These are phyloP conservation scores for Xyrauchen texanus DNA, from an alignment of 2,113 vertebrate species.

Conservation along the genomic window DNA sequence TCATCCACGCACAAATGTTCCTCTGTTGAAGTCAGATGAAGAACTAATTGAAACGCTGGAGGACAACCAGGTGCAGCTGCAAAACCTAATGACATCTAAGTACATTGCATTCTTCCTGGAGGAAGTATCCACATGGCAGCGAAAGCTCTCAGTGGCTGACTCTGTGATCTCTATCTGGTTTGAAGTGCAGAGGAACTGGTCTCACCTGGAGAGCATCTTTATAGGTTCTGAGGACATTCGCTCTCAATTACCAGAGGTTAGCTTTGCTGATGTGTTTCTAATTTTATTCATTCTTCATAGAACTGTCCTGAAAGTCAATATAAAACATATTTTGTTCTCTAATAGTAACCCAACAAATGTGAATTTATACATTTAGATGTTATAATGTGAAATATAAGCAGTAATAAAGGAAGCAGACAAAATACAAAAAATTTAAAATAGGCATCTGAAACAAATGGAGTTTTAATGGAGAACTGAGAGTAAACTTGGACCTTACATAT, in stretches of 20 bases:
- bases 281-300: neutral
- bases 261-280: neutral
- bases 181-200: conserved; percentile 89
- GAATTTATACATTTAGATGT: neutral
- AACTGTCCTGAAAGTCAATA: neutral
- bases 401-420: neutral
- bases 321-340: neutral
- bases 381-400: neutral
- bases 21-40: conserved; percentile 80
- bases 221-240: conserved; percentile 92
- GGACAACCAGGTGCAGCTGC: conserved; percentile 94
- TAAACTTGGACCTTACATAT: conserved; percentile 31
- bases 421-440: neutral
- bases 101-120: conserved; percentile 88
- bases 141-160: conserved; percentile 81
- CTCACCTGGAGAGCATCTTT: conserved; percentile 95
- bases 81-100: conserved; percentile 91
- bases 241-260: conserved; percentile 89
- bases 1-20: conserved; percentile 77
- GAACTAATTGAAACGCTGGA: conserved; percentile 90
- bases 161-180: conserved; percentile 89
- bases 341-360: neutral
- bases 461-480: conserved; percentile 33
- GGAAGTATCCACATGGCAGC: conserved; percentile 90
- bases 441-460: conserved; percentile 34